phyloP scores from a whole-genome alignment of 2,113 vertebrate species.

The Pelecanoides urinatrix region DNA sequence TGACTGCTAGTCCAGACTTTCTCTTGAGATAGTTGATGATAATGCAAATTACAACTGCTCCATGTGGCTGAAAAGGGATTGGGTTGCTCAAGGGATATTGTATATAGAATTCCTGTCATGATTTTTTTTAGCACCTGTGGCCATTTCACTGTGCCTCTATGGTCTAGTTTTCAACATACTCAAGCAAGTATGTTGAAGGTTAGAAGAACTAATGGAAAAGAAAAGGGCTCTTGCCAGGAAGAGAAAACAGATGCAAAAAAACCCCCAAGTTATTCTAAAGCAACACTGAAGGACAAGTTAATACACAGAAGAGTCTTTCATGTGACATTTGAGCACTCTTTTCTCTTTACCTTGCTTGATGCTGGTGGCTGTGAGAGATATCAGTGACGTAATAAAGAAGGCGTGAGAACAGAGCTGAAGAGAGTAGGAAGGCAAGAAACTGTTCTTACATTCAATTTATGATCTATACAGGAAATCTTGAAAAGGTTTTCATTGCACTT shows the following conservation, averaged over 20 bases:
- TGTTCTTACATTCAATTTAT: background rate
- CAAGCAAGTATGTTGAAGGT: background rate
- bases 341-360: background rate
- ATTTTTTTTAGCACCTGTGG: background rate
- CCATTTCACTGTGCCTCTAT: background rate
- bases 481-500: background rate
- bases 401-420: background rate
- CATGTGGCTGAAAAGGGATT: background rate
- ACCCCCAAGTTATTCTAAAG: background rate
- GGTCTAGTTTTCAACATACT: background rate
- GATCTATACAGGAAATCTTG: background rate
- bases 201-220: background rate
- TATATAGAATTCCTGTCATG: background rate
- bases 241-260: background rate
- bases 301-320: background rate
- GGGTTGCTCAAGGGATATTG: background rate
- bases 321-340: background rate
- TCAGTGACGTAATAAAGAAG: background rate
- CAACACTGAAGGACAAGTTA: background rate
- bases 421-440: background rate
- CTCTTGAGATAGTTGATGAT: conserved; percentile 1
- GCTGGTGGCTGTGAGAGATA: background rate
- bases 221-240: background rate
- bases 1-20: background rate
- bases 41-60: conserved; percentile 3